Conservation (phyloP, 2,113 vertebrate species). For the Petrocephalus zakoni region DNA sequence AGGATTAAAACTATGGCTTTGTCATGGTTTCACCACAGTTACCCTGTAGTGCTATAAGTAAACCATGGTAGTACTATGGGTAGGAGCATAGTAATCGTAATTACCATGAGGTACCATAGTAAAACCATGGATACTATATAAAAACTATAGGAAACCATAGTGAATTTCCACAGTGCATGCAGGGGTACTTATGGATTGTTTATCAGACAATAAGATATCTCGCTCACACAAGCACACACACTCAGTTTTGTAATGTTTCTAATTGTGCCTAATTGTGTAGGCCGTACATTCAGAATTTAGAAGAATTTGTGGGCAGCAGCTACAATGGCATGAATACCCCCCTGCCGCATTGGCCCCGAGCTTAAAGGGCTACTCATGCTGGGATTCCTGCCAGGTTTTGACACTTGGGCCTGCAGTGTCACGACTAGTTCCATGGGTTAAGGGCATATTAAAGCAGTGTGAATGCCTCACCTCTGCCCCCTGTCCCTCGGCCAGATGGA, state of each 20-base stretch:
- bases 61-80: too few relatives aligned
- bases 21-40: too few relatives aligned
- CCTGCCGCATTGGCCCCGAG: background rate
- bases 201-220: background rate
- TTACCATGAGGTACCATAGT: too few relatives aligned
- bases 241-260: background rate
- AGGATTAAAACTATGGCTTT: too few relatives aligned
- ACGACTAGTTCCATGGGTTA: background rate
- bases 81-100: too few relatives aligned
- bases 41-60: too few relatives aligned
- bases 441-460: background rate
- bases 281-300: too few relatives aligned
- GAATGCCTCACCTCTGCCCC: background rate
- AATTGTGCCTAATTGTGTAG: too few relatives aligned
- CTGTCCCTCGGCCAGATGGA: conserved; percentile 65
- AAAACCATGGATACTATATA: too few relatives aligned
- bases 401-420: background rate
- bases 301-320: too few relatives aligned
- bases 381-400: background rate
- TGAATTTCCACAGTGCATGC: background rate
- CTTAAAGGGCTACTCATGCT: background rate
- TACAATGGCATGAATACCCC: background rate
- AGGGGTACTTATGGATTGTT: background rate
- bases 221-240: background rate
- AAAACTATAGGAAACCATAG: too few relatives aligned